Evolutionary conservation across 2,113 vertebrate species (phyloP).

Genomic region (Cinclus mexicanus): DNA sequence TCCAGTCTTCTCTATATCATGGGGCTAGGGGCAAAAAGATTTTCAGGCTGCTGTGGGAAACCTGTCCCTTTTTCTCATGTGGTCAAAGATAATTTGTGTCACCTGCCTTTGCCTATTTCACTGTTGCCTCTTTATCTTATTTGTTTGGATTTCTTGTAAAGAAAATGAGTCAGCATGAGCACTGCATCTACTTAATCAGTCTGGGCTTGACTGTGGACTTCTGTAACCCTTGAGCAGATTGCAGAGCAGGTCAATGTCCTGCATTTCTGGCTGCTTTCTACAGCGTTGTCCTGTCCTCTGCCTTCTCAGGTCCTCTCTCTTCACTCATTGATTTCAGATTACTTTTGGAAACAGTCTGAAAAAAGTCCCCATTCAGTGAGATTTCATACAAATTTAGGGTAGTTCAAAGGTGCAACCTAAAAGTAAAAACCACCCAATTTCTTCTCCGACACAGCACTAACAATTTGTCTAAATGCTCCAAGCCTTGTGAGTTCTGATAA

Average conservation of each 20-base stretch:
- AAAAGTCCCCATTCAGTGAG: background rate
- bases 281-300: background rate
- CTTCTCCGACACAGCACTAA: background rate
- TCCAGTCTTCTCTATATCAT: background rate
- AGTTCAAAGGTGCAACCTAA: background rate
- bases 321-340: background rate
- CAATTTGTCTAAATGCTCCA: background rate
- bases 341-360: background rate
- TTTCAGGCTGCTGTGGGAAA: background rate
- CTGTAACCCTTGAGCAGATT: background rate
- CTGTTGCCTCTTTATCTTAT: background rate
- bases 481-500: background rate
- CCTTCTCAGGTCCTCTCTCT: background rate
- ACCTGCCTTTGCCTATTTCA: background rate
- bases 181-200: background rate
- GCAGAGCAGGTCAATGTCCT: background rate
- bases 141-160: background rate
- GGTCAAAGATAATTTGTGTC: background rate
- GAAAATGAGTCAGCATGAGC: background rate
- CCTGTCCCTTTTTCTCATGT: background rate
- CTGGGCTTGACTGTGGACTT: background rate
- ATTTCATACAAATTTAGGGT: background rate
- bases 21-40: background rate
- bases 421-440: background rate
- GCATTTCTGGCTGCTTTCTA: background rate